phyloP scores from a whole-genome alignment of 2,797 vertebrate genomes.

The Bothrops alternatus region DNA sequence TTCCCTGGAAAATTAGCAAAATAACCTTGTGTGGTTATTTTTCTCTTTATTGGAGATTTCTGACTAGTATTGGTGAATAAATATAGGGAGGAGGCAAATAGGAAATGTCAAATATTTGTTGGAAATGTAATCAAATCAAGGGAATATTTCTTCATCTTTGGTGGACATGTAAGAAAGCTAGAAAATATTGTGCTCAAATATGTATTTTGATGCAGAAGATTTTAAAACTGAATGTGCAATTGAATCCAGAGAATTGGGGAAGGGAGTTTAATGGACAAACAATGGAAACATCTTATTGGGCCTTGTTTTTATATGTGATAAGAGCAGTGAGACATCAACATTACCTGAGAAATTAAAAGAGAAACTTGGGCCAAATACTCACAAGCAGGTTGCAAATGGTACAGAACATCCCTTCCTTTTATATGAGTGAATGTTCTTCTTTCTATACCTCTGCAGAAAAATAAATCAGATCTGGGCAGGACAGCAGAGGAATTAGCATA shows the following conservation, averaged over 20 bases:
- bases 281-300: background rate
- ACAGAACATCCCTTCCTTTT: background rate
- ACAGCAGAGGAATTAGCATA: background rate
- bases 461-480: background rate
- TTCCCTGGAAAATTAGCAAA: slow-evolving; percentile 50
- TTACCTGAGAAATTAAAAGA: background rate
- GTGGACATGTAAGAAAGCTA: background rate
- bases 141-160: background rate
- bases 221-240: background rate
- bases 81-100: slow-evolving; percentile 33
- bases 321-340: background rate
- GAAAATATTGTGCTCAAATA: background rate
- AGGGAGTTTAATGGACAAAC: background rate
- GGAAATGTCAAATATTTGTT: background rate
- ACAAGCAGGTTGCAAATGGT: background rate
- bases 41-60: slow-evolving; percentile 38
- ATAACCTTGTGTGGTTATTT: slow-evolving; percentile 40
- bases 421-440: background rate
- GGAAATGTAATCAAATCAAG: background rate
- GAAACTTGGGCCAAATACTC: background rate
- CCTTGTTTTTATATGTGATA: background rate
- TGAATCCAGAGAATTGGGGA: background rate
- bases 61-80: slow-evolving; percentile 36
- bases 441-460: background rate
- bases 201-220: background rate